phyloP scores from a whole-genome alignment of 2,888 invertebrate genomes.

The Itoplectis maculator region DNA sequence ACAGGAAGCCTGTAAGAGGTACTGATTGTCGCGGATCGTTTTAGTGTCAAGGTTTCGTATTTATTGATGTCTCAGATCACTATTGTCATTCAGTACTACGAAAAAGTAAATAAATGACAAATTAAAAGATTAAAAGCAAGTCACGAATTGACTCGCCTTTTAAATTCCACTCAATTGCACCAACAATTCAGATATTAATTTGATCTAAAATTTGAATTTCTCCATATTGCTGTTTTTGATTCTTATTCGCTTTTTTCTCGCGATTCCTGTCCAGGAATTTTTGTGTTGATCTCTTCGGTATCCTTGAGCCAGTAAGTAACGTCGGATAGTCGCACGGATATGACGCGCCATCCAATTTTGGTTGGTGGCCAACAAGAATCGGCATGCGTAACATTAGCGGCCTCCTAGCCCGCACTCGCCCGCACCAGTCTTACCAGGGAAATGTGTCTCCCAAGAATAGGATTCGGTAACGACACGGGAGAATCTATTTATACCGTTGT shows the following conservation, averaged over 20 bases:
- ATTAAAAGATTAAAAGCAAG: background rate
- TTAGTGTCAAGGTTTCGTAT: background rate
- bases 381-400: conserved; percentile 66
- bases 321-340: conserved; percentile 50
- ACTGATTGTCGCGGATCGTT: conserved; percentile 15
- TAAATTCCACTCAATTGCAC: background rate
- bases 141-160: background rate
- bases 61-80: background rate
- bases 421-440: conserved; percentile 68
- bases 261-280: background rate
- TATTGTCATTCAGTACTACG: background rate
- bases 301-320: conserved; percentile 61
- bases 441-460: conserved; percentile 79
- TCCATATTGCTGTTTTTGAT: background rate
- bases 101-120: background rate
- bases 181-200: background rate
- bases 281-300: conserved; percentile 18
- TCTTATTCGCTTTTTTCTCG: background rate
- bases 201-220: background rate
- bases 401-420: conserved; percentile 48
- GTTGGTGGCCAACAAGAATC: conserved; percentile 61
- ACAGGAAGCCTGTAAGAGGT: conserved; percentile 6
- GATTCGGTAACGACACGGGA: conserved; percentile 76
- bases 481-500: conserved; percentile 74
- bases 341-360: conserved; percentile 64